A percentile compares a stretch with the other conserved stretches of the same genome.
phyloP scores from a whole-genome alignment of 2,113 vertebrate genomes.

The Acanthisitta chloris region DNA sequence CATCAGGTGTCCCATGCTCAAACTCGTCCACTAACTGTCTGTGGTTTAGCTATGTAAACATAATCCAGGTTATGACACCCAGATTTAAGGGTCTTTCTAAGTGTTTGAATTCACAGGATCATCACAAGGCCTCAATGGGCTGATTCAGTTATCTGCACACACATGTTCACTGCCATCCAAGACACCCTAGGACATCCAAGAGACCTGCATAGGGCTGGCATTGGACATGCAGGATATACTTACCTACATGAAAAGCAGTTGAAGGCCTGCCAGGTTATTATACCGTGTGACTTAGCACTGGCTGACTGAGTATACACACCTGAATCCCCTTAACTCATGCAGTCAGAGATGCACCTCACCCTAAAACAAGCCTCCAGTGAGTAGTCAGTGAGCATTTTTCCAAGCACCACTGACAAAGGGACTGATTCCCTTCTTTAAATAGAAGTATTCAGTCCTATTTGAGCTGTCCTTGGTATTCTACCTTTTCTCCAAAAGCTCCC shows the following conservation, averaged over 20 bases:
- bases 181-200: background rate
- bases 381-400: background rate
- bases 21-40: background rate
- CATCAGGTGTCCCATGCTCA: background rate
- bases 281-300: background rate
- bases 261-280: background rate
- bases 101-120: background rate
- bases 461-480: background rate
- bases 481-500: background rate
- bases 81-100: background rate
- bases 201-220: background rate
- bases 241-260: background rate
- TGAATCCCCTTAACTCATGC: background rate
- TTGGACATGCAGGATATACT: background rate
- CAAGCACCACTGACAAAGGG: background rate
- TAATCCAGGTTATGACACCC: background rate
- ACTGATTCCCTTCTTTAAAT: background rate
- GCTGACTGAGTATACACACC: background rate
- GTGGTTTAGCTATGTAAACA: background rate
- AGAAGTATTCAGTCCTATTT: background rate
- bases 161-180: background rate
- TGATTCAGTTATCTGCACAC: background rate
- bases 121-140: background rate
- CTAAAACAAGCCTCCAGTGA: background rate
- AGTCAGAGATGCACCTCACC: background rate